Evolutionary conservation across 2,888 invertebrate genomes (phyloP), one percentile per base, ranked within the genome.

Genomic region (Cheilosia soror): DNA sequence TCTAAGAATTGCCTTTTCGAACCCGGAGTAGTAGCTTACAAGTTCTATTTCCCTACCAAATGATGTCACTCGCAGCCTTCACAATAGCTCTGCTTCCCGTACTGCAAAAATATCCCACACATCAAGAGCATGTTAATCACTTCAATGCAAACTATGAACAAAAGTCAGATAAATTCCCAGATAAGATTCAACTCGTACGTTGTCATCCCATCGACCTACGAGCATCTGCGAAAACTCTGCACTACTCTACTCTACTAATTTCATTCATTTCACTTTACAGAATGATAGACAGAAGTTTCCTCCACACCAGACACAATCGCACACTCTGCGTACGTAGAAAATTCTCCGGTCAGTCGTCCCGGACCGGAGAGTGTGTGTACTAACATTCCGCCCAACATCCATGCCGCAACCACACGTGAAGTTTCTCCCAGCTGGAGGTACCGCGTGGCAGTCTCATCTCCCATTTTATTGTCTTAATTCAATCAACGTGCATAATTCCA

Each of bases 391-490:
- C 66, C 68, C 66, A 81, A 58, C 71, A 65, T 44, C 60, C 69
- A 84, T 66, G 60, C 49, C 42, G 42, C 68, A 80, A 51, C 80
- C 80, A 71, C 84, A 85, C 80, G 80, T 80, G 85, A 37, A 85
- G 85, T 80, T 66, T 69, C 65, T 33, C 29, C 65, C 25, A 13
- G 29, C 73, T 80, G 33, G 62, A 73, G 69, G 44, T 57, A 55
- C 76, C 29, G 27, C 33, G 49, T 51, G 40, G 44, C 60, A 47
- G 69, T 69, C 75, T 60, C 75, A 69, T 65, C 75, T 80, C 49
- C 73, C 69, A 86, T 82, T 86, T 86, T 86, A 86, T 86, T 86
- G 86, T 82, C 86, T 86, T 86, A 82, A 82, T 86, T 86, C 82
- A 82, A 86, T 86, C 77, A 86, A 86, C 77, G 63, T 82, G 86